These are phyloP conservation scores for Noctilio leporinus DNA, from an alignment of 2,113 vertebrate genomes.

Conservation along the genomic window DNA sequence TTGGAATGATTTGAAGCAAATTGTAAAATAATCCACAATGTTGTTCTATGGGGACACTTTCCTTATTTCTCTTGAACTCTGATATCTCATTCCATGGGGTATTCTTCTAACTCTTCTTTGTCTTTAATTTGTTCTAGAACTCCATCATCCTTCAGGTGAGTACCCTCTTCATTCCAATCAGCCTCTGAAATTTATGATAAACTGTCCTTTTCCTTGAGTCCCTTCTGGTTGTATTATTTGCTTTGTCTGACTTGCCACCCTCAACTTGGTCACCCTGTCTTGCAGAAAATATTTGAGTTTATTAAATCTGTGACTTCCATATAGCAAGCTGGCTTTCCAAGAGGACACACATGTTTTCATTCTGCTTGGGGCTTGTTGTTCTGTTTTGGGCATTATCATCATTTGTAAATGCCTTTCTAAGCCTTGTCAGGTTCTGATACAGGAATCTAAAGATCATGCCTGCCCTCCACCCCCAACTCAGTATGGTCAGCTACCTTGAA, in stretches of 20 bases:
- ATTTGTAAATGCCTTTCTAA: background rate
- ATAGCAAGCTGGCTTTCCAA: background rate
- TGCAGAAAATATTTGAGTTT: background rate
- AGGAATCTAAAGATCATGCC: background rate
- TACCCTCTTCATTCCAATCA: background rate
- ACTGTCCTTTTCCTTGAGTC: background rate
- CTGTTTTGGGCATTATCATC: background rate
- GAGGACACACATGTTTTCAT: background rate
- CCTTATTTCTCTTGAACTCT: background rate
- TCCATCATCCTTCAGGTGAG: fast-evolving
- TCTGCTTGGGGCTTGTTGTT: background rate
- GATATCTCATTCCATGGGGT: no score
- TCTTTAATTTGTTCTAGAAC: background rate
- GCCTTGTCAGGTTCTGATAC: background rate
- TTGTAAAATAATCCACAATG: background rate
- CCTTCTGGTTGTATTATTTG: background rate
- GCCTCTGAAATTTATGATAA: background rate
- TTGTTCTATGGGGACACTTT: background rate
- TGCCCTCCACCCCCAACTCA: background rate
- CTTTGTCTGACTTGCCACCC: background rate
- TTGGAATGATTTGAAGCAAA: background rate
- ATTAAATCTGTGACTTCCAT: background rate
- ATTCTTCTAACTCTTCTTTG: background rate
- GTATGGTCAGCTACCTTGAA: background rate
- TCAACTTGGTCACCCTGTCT: background rate